phyloP scores from a whole-genome alignment of 2,113 vertebrate genomes.

The Petrocephalus microphthalmus region DNA sequence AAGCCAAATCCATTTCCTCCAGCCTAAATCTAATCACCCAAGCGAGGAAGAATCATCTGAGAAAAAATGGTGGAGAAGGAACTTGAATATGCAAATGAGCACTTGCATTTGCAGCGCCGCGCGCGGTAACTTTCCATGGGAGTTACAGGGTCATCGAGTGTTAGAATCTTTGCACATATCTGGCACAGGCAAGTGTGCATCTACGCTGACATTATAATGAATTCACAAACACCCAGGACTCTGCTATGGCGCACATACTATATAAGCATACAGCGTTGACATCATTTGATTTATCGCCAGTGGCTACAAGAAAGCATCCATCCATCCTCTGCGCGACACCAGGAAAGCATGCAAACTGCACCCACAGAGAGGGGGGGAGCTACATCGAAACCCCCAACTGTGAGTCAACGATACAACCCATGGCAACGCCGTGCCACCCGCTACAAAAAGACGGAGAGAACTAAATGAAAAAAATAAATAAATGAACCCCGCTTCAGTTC shows the following conservation, averaged over 20 bases:
- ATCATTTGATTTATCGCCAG: background rate
- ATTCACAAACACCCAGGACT: background rate
- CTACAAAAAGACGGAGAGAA: background rate
- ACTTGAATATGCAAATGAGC: background rate
- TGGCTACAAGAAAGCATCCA: background rate
- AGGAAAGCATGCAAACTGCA: background rate
- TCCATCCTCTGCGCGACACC: background rate
- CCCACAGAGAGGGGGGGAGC: background rate
- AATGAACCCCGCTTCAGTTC: background rate
- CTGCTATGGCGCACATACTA: background rate
- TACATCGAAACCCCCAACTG: background rate
- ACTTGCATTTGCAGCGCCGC: background rate
- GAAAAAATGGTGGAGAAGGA: background rate
- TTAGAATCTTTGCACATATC: background rate
- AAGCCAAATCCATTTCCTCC: background rate
- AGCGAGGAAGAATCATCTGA: background rate
- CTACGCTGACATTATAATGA: background rate
- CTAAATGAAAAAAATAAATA: background rate
- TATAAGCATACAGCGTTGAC: background rate
- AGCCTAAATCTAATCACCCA: background rate
- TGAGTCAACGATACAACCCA: background rate
- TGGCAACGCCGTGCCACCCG: background rate
- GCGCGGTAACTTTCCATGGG: background rate
- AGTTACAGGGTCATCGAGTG: background rate
- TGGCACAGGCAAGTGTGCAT: background rate